phyloP scores from a whole-genome alignment of 2,797 vertebrate species.

The Myoxocephalus aenaeus region DNA sequence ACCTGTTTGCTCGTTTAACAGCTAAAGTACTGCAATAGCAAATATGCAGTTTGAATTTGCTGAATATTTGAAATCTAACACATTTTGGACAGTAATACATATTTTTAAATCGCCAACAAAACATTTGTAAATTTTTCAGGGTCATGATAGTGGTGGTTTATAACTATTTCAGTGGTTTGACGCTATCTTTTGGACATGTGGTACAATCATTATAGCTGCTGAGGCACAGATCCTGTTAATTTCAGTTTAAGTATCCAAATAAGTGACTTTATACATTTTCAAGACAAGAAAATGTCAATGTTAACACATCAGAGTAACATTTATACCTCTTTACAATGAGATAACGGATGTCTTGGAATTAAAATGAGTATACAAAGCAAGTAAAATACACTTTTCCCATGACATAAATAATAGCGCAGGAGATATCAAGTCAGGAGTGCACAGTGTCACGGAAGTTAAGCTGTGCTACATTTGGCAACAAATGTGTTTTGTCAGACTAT shows the following conservation, averaged over 20 bases:
- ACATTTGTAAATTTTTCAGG: too few relatives aligned
- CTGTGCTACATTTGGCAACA: neutral
- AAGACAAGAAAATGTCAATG: neutral
- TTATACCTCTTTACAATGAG: neutral
- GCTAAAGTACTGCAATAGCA: too few relatives aligned
- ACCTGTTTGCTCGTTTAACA: neutral
- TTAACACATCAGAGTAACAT: neutral
- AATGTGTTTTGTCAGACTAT: neutral
- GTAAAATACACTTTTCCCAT: neutral
- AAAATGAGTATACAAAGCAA: neutral
- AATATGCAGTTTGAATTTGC: neutral
- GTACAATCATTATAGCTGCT: neutral
- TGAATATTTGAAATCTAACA: neutral
- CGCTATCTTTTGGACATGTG: too few relatives aligned
- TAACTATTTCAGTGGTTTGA: too few relatives aligned
- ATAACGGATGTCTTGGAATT: neutral
- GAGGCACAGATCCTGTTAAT: neutral
- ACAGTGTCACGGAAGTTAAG: neutral
- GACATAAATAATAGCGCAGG: neutral
- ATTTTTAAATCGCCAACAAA: neutral
- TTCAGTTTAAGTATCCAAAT: neutral
- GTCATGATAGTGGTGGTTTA: too few relatives aligned
- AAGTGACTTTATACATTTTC: neutral
- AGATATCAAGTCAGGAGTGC: neutral
- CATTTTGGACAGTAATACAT: neutral